phyloP scores from a whole-genome alignment of 92 coral and sea anemone species.

The Porites evermanni region DNA sequence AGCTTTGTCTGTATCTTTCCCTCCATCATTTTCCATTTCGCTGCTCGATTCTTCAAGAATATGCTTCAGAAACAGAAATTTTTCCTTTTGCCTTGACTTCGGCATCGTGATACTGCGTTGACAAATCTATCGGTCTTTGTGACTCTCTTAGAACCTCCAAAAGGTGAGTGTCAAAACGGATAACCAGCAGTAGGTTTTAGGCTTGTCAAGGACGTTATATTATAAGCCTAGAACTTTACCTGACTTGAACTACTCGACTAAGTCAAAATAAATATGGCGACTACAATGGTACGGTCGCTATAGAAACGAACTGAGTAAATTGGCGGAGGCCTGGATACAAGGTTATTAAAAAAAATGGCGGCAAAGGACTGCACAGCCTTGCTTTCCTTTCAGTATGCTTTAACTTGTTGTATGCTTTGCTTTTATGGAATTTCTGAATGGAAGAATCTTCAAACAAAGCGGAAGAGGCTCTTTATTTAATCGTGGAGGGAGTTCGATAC shows the following conservation, averaged over 20 bases:
- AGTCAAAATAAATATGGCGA: constrained; percentile 27
- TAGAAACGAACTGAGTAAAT: constrained; percentile 19
- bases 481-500: constrained; percentile 74
- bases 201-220: not conserved
- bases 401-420: not conserved
- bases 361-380: not conserved
- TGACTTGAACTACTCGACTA: not conserved
- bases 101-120: constrained; percentile 44
- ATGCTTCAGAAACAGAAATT: constrained; percentile 77
- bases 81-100: constrained; percentile 62
- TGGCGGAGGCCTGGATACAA: constrained; percentile 22
- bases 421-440: constrained; percentile 27
- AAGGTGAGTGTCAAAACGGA: not conserved
- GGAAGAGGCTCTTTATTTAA: constrained; percentile 69
- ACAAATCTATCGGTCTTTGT: not conserved
- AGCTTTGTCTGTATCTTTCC: constrained; percentile 15
- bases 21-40: constrained; percentile 24
- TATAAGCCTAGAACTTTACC: not conserved
- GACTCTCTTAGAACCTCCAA: not conserved
- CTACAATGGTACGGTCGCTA: not conserved
- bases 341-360: constrained; percentile 58
- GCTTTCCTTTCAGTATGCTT: no score
- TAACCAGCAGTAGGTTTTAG: not conserved
- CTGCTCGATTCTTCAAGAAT: constrained; percentile 74
- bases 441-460: constrained; percentile 13